Evolutionary conservation across 2,797 vertebrate species (phyloP).

Genomic region (Acipenser ruthenus): DNA sequence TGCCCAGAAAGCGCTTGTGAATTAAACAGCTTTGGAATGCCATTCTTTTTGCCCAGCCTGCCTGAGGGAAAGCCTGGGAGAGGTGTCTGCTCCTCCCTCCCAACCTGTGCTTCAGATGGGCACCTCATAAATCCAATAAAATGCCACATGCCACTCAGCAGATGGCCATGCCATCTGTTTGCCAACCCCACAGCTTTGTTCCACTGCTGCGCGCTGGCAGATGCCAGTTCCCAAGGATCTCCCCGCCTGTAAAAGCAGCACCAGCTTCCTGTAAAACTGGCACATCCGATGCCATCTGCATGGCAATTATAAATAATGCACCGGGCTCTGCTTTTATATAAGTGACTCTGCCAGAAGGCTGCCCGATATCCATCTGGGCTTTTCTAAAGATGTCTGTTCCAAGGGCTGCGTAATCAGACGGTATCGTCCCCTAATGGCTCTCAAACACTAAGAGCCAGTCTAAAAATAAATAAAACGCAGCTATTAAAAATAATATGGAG

Average conservation of each 20-base stretch:
- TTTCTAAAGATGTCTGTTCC: conserved; percentile 19
- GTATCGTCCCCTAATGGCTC: conserved; percentile 21
- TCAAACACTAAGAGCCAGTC: conserved; percentile 16
- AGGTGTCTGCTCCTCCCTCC: too few relatives aligned
- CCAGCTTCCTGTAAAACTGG: not conserved
- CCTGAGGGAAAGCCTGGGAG: not conserved
- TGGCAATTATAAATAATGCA: conserved; percentile 17
- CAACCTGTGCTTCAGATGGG: not conserved
- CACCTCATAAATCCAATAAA: not conserved
- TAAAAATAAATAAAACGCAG: conserved; percentile 7
- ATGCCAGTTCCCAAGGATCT: conserved; percentile 5
- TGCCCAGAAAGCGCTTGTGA: too few relatives aligned
- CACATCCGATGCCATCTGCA: conserved; percentile 9
- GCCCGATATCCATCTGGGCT: not conserved
- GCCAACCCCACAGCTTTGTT: conserved; percentile 1
- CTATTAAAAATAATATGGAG: conserved; percentile 31
- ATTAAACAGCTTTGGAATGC: not conserved
- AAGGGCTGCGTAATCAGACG: conserved; percentile 18
- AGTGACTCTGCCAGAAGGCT: not conserved
- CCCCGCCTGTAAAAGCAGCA: not conserved
- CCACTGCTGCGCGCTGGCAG: not conserved
- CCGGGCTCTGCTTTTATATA: not conserved
- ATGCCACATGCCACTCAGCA: not conserved
- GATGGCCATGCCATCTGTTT: conserved; percentile 16
- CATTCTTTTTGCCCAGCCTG: not conserved